phyloP scores from a whole-genome alignment of 2,888 invertebrate genomes.

The Xestia xanthographa region DNA sequence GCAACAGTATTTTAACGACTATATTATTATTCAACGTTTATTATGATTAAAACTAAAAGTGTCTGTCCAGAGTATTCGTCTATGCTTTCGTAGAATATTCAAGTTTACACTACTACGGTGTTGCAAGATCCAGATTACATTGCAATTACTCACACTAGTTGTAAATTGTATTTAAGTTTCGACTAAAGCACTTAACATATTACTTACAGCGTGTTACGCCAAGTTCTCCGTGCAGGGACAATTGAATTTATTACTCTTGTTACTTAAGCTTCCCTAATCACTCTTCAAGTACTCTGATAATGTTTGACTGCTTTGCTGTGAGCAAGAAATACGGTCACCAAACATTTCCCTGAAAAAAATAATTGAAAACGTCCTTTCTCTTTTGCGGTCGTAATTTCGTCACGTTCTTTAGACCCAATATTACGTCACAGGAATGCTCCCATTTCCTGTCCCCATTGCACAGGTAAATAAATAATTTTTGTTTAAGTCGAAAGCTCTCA shows the following conservation, averaged over 20 bases:
- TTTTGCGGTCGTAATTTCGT: conserved; percentile 31
- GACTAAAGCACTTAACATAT: conserved; percentile 14
- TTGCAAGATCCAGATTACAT: not conserved
- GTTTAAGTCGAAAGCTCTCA: conserved; percentile 18
- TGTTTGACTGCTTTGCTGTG: conserved; percentile 20
- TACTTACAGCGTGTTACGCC: conserved; percentile 5
- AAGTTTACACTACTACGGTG: not conserved
- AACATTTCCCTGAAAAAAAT: not conserved
- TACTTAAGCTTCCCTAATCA: conserved; percentile 41
- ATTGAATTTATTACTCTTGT: conserved; percentile 39
- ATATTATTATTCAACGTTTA: not conserved
- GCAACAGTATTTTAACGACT: not conserved
- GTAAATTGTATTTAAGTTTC: conserved; percentile 20
- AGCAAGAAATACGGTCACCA: conserved; percentile 6
- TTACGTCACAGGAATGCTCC: conserved; percentile 30
- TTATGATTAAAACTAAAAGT: not conserved
- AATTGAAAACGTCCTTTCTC: conserved; percentile 5
- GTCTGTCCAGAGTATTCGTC: not conserved
- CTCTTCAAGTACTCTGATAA: conserved; percentile 27
- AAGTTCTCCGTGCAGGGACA: conserved; percentile 6
- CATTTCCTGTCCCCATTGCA: conserved; percentile 38
- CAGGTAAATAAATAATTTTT: conserved; percentile 22
- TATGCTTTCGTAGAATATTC: not conserved
- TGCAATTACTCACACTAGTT: not conserved
- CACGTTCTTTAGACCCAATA: conserved; percentile 23